These are phyloP conservation scores for Cinara cedri DNA, from an alignment of 2,888 invertebrate genomes.

Conservation along the genomic window DNA sequence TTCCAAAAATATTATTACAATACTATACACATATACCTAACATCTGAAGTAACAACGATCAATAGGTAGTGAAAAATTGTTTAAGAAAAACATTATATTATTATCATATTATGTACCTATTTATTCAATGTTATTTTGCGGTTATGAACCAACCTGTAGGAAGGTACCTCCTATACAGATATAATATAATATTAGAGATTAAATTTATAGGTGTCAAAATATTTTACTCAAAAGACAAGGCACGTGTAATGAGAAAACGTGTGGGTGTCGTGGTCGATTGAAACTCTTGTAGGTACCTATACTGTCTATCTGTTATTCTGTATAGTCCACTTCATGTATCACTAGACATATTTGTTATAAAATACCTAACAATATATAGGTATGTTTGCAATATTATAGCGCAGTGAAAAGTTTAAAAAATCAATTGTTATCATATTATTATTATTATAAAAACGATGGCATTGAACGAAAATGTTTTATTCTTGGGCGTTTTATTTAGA, in stretches of 20 bases:
- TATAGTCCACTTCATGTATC: background rate
- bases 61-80: background rate
- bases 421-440: conserved; percentile 1
- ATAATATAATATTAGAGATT: background rate
- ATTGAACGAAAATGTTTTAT: background rate
- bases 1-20: background rate
- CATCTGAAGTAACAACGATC: background rate
- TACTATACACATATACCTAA: background rate
- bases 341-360: background rate
- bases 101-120: background rate
- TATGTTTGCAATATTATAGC: background rate
- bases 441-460: background rate
- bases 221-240: conserved; percentile 48
- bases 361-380: background rate
- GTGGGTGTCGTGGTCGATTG: conserved; percentile 36
- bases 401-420: background rate
- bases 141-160: conserved; percentile 31
- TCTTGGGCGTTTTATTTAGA: background rate
- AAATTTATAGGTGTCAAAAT: conserved; percentile 43
- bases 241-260: conserved; percentile 40
- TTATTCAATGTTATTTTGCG: conserved; percentile 31
- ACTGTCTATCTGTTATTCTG: conserved; percentile 5
- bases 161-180: background rate
- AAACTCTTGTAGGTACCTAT: conserved; percentile 15
- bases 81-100: conserved; percentile 17